A percentile compares a stretch with the other conserved stretches of the same genome.
These are phyloP conservation scores for Urechis unicinctus DNA, from an alignment of 2,888 invertebrate species.

Conservation along the genomic window DNA sequence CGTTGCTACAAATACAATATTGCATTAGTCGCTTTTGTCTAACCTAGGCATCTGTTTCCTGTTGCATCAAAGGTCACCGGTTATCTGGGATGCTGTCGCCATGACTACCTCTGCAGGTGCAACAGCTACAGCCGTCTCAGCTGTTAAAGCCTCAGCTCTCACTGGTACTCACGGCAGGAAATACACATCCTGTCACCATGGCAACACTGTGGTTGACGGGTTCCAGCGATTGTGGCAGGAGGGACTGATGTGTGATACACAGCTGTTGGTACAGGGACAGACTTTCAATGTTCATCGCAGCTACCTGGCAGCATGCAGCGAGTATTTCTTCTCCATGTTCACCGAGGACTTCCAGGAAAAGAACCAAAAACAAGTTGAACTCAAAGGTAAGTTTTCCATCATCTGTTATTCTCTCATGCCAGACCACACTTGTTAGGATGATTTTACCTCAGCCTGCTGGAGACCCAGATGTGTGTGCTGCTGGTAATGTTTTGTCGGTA, in stretches of 20 bases:
- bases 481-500: too few relatives aligned
- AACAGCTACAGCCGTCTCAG: too few relatives aligned
- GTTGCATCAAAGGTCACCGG: too few relatives aligned
- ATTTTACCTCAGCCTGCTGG: too few relatives aligned
- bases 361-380: slow-evolving; percentile 12
- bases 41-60: too few relatives aligned
- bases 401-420: neutral
- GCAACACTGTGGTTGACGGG: slow-evolving; percentile 19
- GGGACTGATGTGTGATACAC: slow-evolving; percentile 23
- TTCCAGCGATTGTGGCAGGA: slow-evolving; percentile 24
- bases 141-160: neutral
- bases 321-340: slow-evolving; percentile 50
- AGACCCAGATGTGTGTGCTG: too few relatives aligned
- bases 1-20: too few relatives aligned
- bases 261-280: slow-evolving; percentile 22
- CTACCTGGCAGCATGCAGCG: slow-evolving; percentile 47
- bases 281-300: slow-evolving; percentile 41
- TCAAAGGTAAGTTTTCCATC: slow-evolving; percentile 7
- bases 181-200: slow-evolving; percentile 15
- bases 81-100: too few relatives aligned
- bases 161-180: neutral
- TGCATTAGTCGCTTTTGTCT: too few relatives aligned
- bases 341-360: slow-evolving; percentile 36
- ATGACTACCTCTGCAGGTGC: too few relatives aligned
- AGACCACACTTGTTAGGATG: neutral